Base-by-base conservation (phyloP, 1,140 invertebrate genomes). In the Oedothorax gibbosus region DNA sequence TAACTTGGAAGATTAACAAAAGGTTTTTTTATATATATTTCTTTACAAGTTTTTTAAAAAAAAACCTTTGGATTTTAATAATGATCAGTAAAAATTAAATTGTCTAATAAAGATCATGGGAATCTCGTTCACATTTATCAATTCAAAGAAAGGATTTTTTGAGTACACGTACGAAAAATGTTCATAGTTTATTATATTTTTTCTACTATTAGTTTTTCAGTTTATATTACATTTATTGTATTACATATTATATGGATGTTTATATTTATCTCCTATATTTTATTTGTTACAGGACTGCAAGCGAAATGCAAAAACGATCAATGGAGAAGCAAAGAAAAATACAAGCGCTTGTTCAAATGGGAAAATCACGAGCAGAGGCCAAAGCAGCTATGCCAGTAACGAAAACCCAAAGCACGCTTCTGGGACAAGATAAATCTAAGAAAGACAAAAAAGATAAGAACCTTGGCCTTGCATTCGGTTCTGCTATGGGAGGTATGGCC, bases 221-320 rank as follows among this genome's bases (percentile, higher is more conserved):
- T 2, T 15, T 51, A 14, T 15, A 49, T 69, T 50, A 15, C 11
- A 50, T 35, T 12, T 3, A 0, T 69, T 50, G 20, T 12, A 49
- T 14, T 49, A 49, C 14, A 51, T 15, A 35, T 69, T 69, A 69
- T 11, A 35, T 35, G 4, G 49, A 53, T 54, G 51, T n/a, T 56
- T 11, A 72, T 76, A 4, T 14, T n/a, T 75, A 66, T 65, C 57
- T 65, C n/a, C n/a, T n/a, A n/a, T n/a, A n/a, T n/a, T 53, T 73
- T 83, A 7, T 71, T 10, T 71, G 20, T 71, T 62, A 11, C 18
- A 85, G 97, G 89, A 99, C 98, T 15, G 98, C 98, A 0, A 97
- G 98, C 88, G 95, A 98, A 87, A 97, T 99, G 95, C 98, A 99
- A 89, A 96, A 97, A 89, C 99, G 99, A 89, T 98, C 97, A 81